Evolutionary conservation across 2,797 vertebrate genomes (phyloP), one percentile per base, ranked within the genome.

Genomic region (Pantherophis vulpinus): DNA sequence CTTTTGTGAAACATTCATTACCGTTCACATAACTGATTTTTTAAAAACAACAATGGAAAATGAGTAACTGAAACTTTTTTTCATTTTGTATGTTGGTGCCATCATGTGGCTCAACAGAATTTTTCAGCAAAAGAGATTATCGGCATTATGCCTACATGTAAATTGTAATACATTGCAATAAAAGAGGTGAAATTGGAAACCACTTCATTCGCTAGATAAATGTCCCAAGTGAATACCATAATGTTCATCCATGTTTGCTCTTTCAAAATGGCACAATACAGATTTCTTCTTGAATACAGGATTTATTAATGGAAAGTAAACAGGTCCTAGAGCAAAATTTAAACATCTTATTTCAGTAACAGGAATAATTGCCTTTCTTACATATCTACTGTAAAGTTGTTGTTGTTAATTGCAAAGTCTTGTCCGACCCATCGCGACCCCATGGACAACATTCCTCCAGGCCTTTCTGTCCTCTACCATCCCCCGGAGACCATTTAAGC

Each of bases 21-120:
- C 23, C 29, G 5, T 91, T 55, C 56, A 89, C 18, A 14, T 32
- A 90, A 10, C 3, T 7, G 18, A 47, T 2, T 74, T 29, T 88
- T 88, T 13, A 32, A 10, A 2, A 12, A 10, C 27, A 9, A 29
- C 59, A 51, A 51, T 51, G 14, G 2, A n/a, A 83, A 83, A 55
- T 0, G 51, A 61, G 1, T 13, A 55, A 23, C 4, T 14, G 11
- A 42, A 87, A 83, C 25, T 10, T 32, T 25, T 66, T 61, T 60
- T 32, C 66, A 27, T 93, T 94, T 87, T n/a, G 51, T 87, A 9
- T 89, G 92, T 92, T 91, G 60, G 92, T 92, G 51, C 96, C 94
- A 92, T 20, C 96, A 93, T 91, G 95, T 97, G 97, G 95, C 55
- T 2, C 1, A 55, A 83, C 16, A 58, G 4, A 87, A 87, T 27